These are phyloP conservation scores for Parthenolecanium corni DNA, from an alignment of 2,888 invertebrate genomes.

Conservation along the genomic window DNA sequence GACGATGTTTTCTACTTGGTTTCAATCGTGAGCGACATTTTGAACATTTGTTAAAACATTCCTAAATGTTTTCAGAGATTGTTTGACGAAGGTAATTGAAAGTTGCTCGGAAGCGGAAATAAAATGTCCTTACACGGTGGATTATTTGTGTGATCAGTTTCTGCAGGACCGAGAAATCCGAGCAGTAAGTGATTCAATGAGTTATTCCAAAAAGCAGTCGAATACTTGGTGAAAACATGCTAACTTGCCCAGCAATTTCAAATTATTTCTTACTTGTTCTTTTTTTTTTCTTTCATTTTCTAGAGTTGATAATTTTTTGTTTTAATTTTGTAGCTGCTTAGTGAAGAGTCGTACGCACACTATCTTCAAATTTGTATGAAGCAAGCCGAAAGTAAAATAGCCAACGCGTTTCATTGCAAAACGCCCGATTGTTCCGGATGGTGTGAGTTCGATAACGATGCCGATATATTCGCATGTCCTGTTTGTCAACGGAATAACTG, in stretches of 20 bases:
- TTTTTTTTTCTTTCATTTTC: neutral
- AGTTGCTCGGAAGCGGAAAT: conserved; percentile 67
- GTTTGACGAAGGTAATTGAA: conserved; percentile 58
- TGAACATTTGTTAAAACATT: neutral
- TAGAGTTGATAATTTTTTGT: neutral
- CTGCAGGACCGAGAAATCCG: conserved; percentile 75
- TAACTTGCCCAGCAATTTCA: neutral
- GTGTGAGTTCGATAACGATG: conserved; percentile 77
- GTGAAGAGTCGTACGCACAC: too few relatives aligned
- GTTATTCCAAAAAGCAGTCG: neutral
- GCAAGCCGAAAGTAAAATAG: conserved; percentile 70
- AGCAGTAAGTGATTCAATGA: conserved; percentile 44
- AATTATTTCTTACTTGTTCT: neutral
- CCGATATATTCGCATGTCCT: conserved; percentile 68
- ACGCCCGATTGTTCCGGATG: conserved; percentile 79
- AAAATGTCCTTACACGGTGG: conserved; percentile 66
- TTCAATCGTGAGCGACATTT: neutral
- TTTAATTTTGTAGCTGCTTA: too few relatives aligned
- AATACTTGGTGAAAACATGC: neutral
- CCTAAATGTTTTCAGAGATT: conserved; percentile 42
- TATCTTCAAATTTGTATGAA: too few relatives aligned
- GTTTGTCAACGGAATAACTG: conserved; percentile 71
- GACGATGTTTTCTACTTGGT: neutral
- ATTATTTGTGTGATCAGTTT: conserved; percentile 58
- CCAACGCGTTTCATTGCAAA: conserved; percentile 76